Percentiles rank a stretch among this genome's conserved stretches.
Conservation (phyloP, 2,888 invertebrate genomes). For the Cremastinae sp. region DNA sequence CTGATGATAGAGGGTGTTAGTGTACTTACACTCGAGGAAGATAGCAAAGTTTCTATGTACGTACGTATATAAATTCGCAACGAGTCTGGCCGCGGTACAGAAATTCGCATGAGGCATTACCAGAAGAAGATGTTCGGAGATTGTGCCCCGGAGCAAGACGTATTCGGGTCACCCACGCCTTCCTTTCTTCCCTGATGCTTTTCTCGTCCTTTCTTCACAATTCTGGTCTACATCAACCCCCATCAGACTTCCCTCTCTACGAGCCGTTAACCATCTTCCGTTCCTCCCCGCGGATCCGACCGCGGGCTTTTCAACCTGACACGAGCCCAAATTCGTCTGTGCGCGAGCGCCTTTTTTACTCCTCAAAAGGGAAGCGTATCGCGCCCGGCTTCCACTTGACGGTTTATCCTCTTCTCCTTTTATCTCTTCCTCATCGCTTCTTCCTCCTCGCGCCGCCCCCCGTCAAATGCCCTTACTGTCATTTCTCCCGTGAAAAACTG, state of each 20-base stretch:
- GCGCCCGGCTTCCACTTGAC: no score
- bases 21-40: constrained; percentile 1
- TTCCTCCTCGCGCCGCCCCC: no score
- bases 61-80: constrained; percentile 39
- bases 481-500: no score
- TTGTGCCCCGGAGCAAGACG: constrained; percentile 76
- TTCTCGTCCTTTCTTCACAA: constrained; percentile 46
- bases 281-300: constrained; percentile 51
- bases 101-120: constrained; percentile 75
- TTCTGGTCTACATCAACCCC: constrained; percentile 60
- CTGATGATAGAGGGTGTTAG: no score
- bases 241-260: constrained; percentile 41
- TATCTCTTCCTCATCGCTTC: no score
- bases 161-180: constrained; percentile 76
- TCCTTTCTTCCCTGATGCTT: constrained; percentile 55
- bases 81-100: constrained; percentile 65
- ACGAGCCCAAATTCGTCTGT: constrained; percentile 17
- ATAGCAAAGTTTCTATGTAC: constrained; percentile 19
- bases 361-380: no score
- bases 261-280: constrained; percentile 41
- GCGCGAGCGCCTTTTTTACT: neutral
- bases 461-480: no score
- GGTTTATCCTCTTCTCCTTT: no score
- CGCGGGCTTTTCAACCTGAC: constrained; percentile 55
- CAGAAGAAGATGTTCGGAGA: constrained; percentile 75